A percentile compares a stretch with the other conserved stretches of the same genome.
phyloP scores from a whole-genome alignment of 2,113 vertebrate species.

The Ramphastos sulfuratus region DNA sequence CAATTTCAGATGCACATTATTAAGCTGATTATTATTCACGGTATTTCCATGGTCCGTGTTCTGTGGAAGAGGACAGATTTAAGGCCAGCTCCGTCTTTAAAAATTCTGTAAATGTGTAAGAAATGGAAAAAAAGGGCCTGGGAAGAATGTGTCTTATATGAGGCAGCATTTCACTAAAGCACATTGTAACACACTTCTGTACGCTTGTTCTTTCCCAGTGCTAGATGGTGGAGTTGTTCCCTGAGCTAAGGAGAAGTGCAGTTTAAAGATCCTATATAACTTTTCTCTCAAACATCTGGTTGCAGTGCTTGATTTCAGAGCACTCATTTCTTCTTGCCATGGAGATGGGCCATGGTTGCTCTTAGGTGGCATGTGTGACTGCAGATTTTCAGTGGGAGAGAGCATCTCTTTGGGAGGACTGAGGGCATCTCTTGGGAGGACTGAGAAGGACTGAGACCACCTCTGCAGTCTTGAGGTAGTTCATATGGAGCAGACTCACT shows the following conservation, averaged over 20 bases:
- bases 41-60: rapidly evolving
- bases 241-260: neutral
- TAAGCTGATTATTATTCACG: neutral
- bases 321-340: neutral
- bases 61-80: neutral
- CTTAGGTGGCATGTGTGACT: neutral
- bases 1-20: neutral
- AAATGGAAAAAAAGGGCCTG: rapidly evolving
- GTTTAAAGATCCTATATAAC: neutral
- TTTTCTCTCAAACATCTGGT: neutral
- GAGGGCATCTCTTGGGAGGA: too few relatives aligned
- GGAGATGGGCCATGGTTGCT: neutral
- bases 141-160: neutral
- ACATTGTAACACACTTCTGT: neutral
- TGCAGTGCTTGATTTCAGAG: neutral
- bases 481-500: neutral
- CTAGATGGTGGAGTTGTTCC: neutral
- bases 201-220: neutral
- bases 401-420: neutral
- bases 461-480: neutral
- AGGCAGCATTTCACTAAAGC: neutral
- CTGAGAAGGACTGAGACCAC: neutral
- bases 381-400: neutral
- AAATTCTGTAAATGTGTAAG: neutral
- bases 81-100: neutral